Evolutionary conservation across 2,888 invertebrate genomes (phyloP), one percentile per base, ranked within the genome.

Genomic region (Acronicta leporina): DNA sequence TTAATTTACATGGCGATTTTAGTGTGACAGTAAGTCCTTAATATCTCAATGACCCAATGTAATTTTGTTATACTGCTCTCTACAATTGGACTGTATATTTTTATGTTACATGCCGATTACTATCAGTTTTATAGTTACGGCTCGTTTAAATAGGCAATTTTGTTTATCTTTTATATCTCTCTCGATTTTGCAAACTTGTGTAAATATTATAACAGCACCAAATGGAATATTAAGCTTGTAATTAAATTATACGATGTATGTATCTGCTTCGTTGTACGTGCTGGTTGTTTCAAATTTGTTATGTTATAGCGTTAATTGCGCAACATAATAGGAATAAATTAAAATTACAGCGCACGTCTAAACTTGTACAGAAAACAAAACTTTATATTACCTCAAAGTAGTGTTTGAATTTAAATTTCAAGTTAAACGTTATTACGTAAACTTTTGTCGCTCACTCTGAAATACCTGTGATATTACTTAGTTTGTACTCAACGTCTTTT

Each of bases 31-130:
- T 20, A 20, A 6, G 38, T 38, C n/a, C 8, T 38, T 38, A 38
- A 38, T 38, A 38, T n/a, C 38, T 38, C 38, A 38, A 38, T 38
- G n/a, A n/a, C 38, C 38, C 38, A n/a, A n/a, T 61, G 56, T 66
- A 59, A 70, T 83, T 84, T 64, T 73, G 55, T 79, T 81, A 76
- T 83, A 87, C 85, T 85, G 81, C 66, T 66, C 63, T 69, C 77
- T 81, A 82, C 81, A 84, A 87, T 55, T 64, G 68, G 57, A 83
- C 68, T 81, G 83, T 89, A 83, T 81, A 83, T 86, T 90, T 89
- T 89, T 88, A 88, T 87, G 85, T 82, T 72, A 80, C 82, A 63
- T 35, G 48, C 68, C 77, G 87, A 89, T 90, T 75, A 79, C 79
- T 70, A 77, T 77, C 77, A 67, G 44, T 77, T 69, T 75, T 85